A percentile compares a stretch with the other conserved stretches of the same genome.
Conservation (phyloP, 2,888 invertebrate species). For the Pristionchus mayeri region DNA sequence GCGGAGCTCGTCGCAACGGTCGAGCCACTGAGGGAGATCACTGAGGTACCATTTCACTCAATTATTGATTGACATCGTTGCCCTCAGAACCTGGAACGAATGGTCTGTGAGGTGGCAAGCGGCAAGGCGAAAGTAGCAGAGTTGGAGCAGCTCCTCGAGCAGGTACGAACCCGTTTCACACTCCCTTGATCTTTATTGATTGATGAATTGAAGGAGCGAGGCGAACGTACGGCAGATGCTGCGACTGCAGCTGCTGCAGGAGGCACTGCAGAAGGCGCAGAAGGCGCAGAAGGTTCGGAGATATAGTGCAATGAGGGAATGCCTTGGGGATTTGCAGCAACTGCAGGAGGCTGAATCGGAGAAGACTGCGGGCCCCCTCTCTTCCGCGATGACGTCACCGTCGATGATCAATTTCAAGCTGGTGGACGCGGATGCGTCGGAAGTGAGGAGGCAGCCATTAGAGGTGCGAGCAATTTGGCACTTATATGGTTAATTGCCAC, state of each 20-base stretch:
- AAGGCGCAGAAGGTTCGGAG: background rate
- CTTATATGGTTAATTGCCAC: too few species aligned
- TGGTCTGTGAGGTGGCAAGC: background rate
- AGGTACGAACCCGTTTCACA: background rate
- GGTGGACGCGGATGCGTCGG: too few species aligned
- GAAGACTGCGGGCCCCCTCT: background rate
- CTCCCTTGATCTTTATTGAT: background rate
- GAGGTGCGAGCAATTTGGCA: too few species aligned
- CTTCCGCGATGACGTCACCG: too few species aligned
- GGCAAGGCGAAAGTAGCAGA: background rate
- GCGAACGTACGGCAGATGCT: background rate
- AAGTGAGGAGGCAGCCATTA: too few species aligned
- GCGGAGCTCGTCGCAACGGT: too few species aligned
- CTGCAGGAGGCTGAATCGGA: background rate
- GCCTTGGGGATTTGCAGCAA: constrained; percentile 9
- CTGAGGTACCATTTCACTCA: too few species aligned
- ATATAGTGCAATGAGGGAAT: background rate
- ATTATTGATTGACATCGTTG: too few species aligned
- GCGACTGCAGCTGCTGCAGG: background rate
- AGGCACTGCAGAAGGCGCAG: background rate
- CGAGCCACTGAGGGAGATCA: too few species aligned
- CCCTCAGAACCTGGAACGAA: background rate
- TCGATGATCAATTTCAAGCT: too few species aligned
- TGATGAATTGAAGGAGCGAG: background rate
- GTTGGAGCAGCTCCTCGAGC: background rate